Percentiles rank a stretch among this genome's conserved stretches.
Conservation (phyloP, 2,113 vertebrate genomes). For the Nibea coibor region DNA sequence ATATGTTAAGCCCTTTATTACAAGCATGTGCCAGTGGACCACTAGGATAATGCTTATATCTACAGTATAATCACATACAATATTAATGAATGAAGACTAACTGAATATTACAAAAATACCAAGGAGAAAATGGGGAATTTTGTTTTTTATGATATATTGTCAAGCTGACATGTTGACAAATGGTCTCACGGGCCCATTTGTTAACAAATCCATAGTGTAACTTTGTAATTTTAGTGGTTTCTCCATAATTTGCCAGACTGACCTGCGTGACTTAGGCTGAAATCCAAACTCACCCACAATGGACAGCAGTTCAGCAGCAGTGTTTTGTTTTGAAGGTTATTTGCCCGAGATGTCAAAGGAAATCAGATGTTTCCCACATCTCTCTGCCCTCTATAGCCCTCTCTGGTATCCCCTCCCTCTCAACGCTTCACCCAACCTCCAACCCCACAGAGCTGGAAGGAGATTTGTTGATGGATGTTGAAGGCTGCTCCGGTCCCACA, state of each 20-base stretch:
- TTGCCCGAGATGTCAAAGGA: conserved; percentile 74
- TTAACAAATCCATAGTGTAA: not conserved
- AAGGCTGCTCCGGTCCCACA: conserved; percentile 80
- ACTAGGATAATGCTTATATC: not conserved
- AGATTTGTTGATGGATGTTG: conserved; percentile 81
- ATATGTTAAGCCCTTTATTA: not conserved
- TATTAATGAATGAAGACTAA: not conserved
- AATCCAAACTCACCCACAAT: conserved; percentile 21
- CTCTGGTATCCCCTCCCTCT: conserved; percentile 62
- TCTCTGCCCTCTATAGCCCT: conserved; percentile 67
- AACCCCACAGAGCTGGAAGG: conserved; percentile 72
- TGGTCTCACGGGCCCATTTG: not conserved
- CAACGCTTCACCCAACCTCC: conserved; percentile 71
- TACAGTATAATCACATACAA: not conserved
- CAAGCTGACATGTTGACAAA: not conserved
- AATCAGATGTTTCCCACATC: conserved; percentile 75
- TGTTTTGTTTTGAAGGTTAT: conserved; percentile 75
- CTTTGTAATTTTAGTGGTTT: conserved; percentile 12
- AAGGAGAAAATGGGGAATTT: not conserved
- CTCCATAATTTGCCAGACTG: conserved; percentile 10
- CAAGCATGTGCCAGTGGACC: not conserved
- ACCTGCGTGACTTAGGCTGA: conserved; percentile 9
- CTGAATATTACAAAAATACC: not conserved
- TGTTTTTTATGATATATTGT: not conserved
- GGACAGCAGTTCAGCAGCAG: conserved; percentile 49